Evolutionary conservation across 2,113 vertebrate genomes (phyloP), one percentile per base, ranked within the genome.

Genomic region (Corythaeola cristata): DNA sequence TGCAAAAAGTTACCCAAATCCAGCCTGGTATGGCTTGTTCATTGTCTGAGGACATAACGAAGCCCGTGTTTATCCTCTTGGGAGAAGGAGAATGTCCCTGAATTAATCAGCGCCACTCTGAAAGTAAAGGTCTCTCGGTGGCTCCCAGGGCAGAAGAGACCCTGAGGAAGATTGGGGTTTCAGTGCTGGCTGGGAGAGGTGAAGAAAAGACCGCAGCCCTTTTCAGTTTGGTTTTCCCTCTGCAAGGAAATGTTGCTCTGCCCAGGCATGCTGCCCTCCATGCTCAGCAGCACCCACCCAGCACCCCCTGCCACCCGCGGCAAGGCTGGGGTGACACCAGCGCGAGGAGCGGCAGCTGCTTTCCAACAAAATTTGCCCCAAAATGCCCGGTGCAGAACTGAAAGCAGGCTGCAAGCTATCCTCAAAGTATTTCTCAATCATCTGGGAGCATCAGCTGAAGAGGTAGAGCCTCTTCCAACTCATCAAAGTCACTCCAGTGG

Each of bases 341-440:
- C 4, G 1, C 2, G 24, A 66, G 37, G 9, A 68, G 41, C 16
- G 8, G 49, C 50, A 78, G 52, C 64, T 85, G 82, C 62, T 44
- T 90, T 56, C 35, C 63, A 60, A 8, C 3, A 33, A 64, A 47
- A 76, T 16, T 16, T 37, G n/a, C 35, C 39, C 73, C 45, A 23
- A 75, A 96, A 59, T 1, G 1, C 49, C 52, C 0, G 0, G 67
- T 21, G 20, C 5, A 37, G 27, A 56, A 62, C 13, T 0, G 0
- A 89, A 74, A 71, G 41, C 37, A 78, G 52, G 27, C 26, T 68
- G 62, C 44, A 72, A 47, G 37, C 24, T 44, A 23, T 9, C 56
- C 37, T 75, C n/a, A 12, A 66, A 53, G 7, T 47, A 37, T 5
- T 85, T 56, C 85, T 56, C 12, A 47, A 55, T 47, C 49, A 9